These are phyloP conservation scores for Drosophila kokeensis DNA, from an alignment of 2,888 invertebrate species.

Conservation along the genomic window DNA sequence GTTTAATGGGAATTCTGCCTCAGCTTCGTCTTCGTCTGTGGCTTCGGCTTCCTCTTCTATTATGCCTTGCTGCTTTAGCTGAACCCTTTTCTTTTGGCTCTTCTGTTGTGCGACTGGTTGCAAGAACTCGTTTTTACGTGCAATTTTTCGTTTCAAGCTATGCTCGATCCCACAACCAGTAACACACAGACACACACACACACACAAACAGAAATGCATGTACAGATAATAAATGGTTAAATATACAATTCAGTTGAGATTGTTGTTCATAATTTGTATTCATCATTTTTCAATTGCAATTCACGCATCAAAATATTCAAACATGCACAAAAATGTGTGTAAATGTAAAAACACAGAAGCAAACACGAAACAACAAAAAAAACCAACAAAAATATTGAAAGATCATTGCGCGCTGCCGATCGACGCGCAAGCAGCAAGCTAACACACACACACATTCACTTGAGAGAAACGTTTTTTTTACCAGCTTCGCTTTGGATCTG, in stretches of 20 bases:
- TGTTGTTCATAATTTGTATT: slow-evolving; percentile 18
- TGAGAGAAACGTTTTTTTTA: slow-evolving; percentile 46
- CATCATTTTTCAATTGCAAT: slow-evolving; percentile 23
- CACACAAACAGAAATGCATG: slow-evolving; percentile 2
- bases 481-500: slow-evolving; percentile 55
- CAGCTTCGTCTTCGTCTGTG: slow-evolving; percentile 33
- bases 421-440: slow-evolving; percentile 36
- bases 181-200: slow-evolving; percentile 21
- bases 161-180: slow-evolving; percentile 39
- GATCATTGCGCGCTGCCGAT: slow-evolving; percentile 60
- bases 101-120: slow-evolving; percentile 56
- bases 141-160: slow-evolving; percentile 61
- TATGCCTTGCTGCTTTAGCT: slow-evolving; percentile 30
- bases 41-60: slow-evolving; percentile 11
- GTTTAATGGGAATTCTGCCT: slow-evolving; percentile 53
- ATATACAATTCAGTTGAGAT: neutral
- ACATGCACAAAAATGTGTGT: slow-evolving; percentile 8
- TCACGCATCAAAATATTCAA: slow-evolving; percentile 25
- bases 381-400: slow-evolving; percentile 66
- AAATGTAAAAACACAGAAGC: slow-evolving; percentile 16
- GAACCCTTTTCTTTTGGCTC: slow-evolving; percentile 64
- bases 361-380: slow-evolving; percentile 47
- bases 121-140: slow-evolving; percentile 71
- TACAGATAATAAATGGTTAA: neutral
- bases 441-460: slow-evolving; percentile 12